Conservation (phyloP, 1,140 invertebrate species). For the Trichoplusia ni region DNA sequence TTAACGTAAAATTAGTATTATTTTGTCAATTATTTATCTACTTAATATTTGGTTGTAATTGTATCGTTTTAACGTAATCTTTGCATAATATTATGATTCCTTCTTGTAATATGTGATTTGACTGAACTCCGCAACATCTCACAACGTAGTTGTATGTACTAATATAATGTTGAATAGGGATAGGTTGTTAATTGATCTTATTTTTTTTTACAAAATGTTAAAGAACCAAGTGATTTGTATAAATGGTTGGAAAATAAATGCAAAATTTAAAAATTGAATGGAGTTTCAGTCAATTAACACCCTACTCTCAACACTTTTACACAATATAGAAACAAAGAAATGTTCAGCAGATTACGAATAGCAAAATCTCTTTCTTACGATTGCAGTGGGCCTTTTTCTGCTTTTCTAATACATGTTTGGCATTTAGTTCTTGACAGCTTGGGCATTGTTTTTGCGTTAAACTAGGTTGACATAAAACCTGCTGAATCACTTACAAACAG, state of each 20-base stretch:
- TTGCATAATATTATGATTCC: slow-evolving; percentile 46
- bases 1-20: slow-evolving; percentile 47
- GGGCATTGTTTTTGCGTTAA: slow-evolving; percentile 6
- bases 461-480: not conserved
- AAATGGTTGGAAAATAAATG: slow-evolving; percentile 78
- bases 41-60: slow-evolving; percentile 51
- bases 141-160: slow-evolving; percentile 59
- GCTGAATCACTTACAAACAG: not conserved
- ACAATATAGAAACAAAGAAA: not conserved
- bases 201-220: slow-evolving; percentile 72
- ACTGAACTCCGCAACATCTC: slow-evolving; percentile 73
- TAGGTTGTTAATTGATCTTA: slow-evolving; percentile 80
- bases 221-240: slow-evolving; percentile 73
- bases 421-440: slow-evolving; percentile 46
- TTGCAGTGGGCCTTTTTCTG: slow-evolving; percentile 48
- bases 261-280: slow-evolving; percentile 73
- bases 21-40: slow-evolving; percentile 36
- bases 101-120: slow-evolving; percentile 58
- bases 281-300: slow-evolving; percentile 82
- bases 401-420: slow-evolving; percentile 67
- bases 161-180: slow-evolving; percentile 72
- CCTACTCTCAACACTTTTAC: slow-evolving; percentile 63
- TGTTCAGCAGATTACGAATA: slow-evolving; percentile 22
- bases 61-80: slow-evolving; percentile 39
- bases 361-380: slow-evolving; percentile 31